Conservation (phyloP, 2,797 vertebrate genomes). For the Malacoraja senta region DNA sequence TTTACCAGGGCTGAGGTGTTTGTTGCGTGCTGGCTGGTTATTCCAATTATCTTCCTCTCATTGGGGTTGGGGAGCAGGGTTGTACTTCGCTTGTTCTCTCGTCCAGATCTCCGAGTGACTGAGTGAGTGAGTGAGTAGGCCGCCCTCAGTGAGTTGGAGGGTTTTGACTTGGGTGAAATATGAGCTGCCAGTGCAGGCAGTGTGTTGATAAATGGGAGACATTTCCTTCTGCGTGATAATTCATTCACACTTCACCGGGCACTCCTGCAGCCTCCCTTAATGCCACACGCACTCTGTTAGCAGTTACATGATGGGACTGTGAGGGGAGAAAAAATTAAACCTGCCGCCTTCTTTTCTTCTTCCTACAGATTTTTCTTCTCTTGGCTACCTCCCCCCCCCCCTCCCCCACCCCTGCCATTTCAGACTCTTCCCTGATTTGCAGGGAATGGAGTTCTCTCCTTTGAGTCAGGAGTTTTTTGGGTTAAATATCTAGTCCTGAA, state of each 20-base stretch:
- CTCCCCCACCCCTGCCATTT: background rate
- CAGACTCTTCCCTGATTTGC: too few species aligned
- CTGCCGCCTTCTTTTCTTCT: background rate
- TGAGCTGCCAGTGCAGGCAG: slow-evolving; percentile 21
- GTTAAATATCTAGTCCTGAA: too few species aligned
- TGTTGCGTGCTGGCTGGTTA: background rate
- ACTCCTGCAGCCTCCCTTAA: background rate
- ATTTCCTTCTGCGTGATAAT: slow-evolving; percentile 25
- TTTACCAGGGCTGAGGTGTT: background rate
- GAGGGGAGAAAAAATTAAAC: background rate
- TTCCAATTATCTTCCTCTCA: background rate
- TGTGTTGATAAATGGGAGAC: slow-evolving; percentile 20
- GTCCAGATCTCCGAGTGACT: background rate
- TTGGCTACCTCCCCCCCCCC: background rate
- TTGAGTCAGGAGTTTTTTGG: background rate
- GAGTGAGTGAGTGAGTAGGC: background rate
- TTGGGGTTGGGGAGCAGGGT: background rate
- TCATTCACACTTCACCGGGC: slow-evolving; percentile 26
- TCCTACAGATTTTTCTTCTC: background rate
- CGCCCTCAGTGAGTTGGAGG: slow-evolving; percentile 12
- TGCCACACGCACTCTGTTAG: background rate
- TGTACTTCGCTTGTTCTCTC: background rate
- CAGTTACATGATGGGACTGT: background rate
- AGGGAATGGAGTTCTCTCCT: background rate
- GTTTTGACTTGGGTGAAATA: slow-evolving; percentile 18